These are phyloP conservation scores for Macrostomum cliftonense DNA, from an alignment of 2,888 invertebrate genomes.

Conservation along the genomic window DNA sequence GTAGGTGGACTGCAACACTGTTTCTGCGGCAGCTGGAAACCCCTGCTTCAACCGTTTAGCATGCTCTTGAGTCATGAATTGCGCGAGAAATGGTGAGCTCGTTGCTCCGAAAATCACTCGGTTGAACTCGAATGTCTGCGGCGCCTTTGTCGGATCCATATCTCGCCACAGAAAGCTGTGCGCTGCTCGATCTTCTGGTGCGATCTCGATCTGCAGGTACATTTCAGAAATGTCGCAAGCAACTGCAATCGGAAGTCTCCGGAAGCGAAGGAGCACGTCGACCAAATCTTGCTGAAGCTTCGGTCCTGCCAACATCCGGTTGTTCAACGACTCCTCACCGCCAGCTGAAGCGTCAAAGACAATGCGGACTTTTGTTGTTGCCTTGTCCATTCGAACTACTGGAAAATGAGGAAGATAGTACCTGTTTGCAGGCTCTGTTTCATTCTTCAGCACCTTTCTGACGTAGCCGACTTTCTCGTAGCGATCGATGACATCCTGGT, in stretches of 20 bases:
- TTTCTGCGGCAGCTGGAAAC: constrained; percentile 8
- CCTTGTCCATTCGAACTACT: constrained; percentile 6
- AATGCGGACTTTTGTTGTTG: constrained; percentile 10
- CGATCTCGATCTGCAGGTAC: constrained; percentile 8
- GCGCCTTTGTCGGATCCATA: background rate
- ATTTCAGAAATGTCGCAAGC: constrained; percentile 11
- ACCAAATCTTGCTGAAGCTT: constrained; percentile 15
- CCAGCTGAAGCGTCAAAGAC: constrained; percentile 15
- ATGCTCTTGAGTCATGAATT: constrained; percentile 6
- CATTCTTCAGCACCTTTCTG: too few species aligned
- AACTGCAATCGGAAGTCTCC: background rate
- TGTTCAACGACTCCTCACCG: constrained; percentile 10
- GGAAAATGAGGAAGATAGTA: constrained; percentile 5
- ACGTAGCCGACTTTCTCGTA: too few species aligned
- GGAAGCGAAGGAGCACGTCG: constrained; percentile 10
- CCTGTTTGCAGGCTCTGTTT: too few species aligned
- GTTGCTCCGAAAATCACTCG: constrained; percentile 9
- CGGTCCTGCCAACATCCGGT: constrained; percentile 13
- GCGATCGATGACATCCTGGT: too few species aligned
- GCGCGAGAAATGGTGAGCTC: constrained; percentile 7
- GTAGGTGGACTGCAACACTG: constrained; percentile 12
- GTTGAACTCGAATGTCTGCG: constrained; percentile 5
- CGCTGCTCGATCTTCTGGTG: constrained; percentile 1
- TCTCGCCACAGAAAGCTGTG: constrained; percentile 10
- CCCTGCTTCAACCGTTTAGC: background rate